Evolutionary conservation across 2,888 invertebrate species (phyloP), one percentile per base, ranked within the genome.

Genomic region (Cyclophora punctaria): DNA sequence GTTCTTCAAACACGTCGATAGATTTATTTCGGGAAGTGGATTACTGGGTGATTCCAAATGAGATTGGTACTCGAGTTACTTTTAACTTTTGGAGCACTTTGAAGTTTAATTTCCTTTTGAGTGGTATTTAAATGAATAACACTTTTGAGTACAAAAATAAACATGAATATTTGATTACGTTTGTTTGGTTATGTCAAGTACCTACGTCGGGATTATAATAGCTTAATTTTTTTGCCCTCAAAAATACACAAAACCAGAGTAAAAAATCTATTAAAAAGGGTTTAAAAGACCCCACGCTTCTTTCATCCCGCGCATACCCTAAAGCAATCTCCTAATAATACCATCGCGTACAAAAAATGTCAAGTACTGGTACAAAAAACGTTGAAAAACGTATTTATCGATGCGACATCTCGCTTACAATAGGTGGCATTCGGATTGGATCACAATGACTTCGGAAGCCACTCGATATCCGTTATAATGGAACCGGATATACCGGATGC

Each of bases 381-480:
- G 53, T 57, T 57, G 52, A 55, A 57, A 63, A 60, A 62, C 60
- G 58, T 65, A 73, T 65, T 63, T 64, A 59, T 61, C 63, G 61
- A 66, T 55, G 69, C 73, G 80, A 81, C 78, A 77, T 73, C 70
- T 65, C 66, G 55, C 56, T 63, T 64, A 81, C 78, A 81, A 80
- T 73, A 59, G 72, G 68, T 61, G 63, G 53, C 63, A 64, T 62
- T 74, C 71, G 63, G 71, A 73, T 73, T 71, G 58, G 59, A 67
- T 83, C 84, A 84, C 52, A 83, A 79, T 71, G 71, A 75, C 62
- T 67, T 75, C 74, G 77, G 77, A 81, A 83, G 78, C 81, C 80
- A 83, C 83, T 84, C 80, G 77, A 84, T 83, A 81, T 69, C 74
- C 70, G 71, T 59, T 75, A 78, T 80, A 84, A 84, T 84, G 83